Base-by-base conservation (phyloP, 1,140 invertebrate species). In the Drosophila melanogaster region DNA sequence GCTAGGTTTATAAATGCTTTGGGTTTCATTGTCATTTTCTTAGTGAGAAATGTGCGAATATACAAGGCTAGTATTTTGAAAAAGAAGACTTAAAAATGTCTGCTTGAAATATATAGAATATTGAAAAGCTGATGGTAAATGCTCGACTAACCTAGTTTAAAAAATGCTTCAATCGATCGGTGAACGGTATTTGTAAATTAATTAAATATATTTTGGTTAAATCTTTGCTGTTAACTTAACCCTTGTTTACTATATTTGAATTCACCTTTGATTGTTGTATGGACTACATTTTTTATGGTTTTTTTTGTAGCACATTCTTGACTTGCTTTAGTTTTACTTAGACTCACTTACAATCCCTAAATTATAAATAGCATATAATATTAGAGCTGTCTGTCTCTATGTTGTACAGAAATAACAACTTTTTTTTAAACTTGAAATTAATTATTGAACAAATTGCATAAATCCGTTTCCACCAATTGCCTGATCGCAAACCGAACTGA, bases 371-470 rank as follows among this genome's bases (percentile, higher is more conserved):
- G 37, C 54, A 67, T 51, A 50, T 60, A 64, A 46, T 56, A 73
- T 50, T 79, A 70, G 64, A 74, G 41, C 46, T 73, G 58, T 79
- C 65, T 83, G 51, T 77, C 38, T 86, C 59, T 79, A 55, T 72
- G 54, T 60, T 78, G 77, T 64, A 69, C 53, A 67, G 54, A 51
- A 55, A 70, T 55, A 50, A 54, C 35, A 35, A 49, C 19, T 15
- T n/a, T 69, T 43, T 43, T 74, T 61, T 43, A 61, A 61, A 73
- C 50, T 47, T 65, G 24, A 77, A 85, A 77, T 86, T 86, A 87
- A 86, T 85, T 77, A 84, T 84, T 90, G 71, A 83, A 26, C 57
- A 79, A 84, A 76, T 90, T 84, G 81, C 83, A 73, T 80, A 79
- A 70, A 70, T 70, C 67, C 65, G 67, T 70, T 70, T 70, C 64